These are phyloP conservation scores for Stramonita haemastoma DNA, from an alignment of 2,888 invertebrate genomes.

Conservation along the genomic window DNA sequence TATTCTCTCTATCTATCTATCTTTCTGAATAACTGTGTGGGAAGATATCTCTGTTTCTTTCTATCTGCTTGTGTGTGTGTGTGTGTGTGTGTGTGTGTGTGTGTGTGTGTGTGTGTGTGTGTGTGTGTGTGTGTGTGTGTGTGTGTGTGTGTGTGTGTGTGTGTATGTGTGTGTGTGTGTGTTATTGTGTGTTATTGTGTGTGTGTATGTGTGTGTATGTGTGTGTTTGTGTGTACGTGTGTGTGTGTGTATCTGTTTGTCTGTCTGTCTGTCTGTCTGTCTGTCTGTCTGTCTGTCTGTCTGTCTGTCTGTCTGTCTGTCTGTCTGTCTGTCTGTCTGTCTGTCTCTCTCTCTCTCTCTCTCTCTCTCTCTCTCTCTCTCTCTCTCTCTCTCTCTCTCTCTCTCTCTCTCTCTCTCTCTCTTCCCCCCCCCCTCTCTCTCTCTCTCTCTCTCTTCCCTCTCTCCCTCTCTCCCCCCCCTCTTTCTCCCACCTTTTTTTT, in stretches of 20 bases:
- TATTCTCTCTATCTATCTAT: no score
- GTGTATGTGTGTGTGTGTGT: neutral
- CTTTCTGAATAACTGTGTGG: no score
- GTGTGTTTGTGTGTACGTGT: neutral
- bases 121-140: neutral
- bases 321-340: neutral
- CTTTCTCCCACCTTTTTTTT: no score
- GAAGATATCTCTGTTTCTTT: neutral
- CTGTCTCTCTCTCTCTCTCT: no score
- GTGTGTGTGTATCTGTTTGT: neutral
- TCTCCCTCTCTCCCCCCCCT: no score
- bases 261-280: neutral
- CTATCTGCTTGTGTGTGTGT: neutral
- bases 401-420: no score
- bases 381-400: no score
- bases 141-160: neutral
- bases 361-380: no score
- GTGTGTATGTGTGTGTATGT: no score
- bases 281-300: neutral
- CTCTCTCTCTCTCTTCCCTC: no score
- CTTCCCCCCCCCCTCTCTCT: no score
- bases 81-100: neutral
- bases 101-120: neutral
- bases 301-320: neutral
- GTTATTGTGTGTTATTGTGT: no score